Conservation (phyloP, 2,113 vertebrate species). For the Otis tarda region DNA sequence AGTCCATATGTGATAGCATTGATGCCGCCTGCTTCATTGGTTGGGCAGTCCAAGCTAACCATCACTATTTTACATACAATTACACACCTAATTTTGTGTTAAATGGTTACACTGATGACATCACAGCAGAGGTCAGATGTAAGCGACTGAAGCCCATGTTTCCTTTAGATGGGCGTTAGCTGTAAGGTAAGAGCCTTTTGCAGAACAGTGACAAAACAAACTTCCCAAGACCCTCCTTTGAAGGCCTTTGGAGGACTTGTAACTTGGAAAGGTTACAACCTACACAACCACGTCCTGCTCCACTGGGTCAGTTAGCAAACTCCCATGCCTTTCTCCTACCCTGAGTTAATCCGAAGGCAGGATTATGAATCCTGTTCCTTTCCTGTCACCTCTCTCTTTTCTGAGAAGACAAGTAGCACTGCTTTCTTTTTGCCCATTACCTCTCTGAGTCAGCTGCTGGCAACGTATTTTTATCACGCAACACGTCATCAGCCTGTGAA, state of each 20-base stretch:
- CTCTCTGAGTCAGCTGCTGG: not conserved
- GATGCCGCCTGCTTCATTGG: slow-evolving; percentile 68
- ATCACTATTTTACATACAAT: slow-evolving; percentile 78
- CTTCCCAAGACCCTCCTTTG: not conserved
- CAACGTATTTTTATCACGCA: not conserved
- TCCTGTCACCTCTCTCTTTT: not conserved
- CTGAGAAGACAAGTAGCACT: not conserved
- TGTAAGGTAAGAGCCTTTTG: not conserved
- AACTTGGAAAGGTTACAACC: not conserved
- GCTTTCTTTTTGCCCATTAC: not conserved
- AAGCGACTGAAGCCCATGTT: not conserved
- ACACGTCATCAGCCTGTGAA: not conserved
- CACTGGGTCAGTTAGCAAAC: not conserved
- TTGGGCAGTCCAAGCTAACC: slow-evolving; percentile 46
- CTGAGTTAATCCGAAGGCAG: not conserved
- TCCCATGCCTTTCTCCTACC: not conserved
- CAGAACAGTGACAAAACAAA: not conserved
- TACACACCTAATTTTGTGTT: slow-evolving; percentile 78
- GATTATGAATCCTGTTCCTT: not conserved
- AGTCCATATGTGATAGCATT: slow-evolving; percentile 62
- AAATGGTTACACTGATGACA: slow-evolving; percentile 75
- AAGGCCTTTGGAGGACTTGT: not conserved
- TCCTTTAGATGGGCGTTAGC: not conserved
- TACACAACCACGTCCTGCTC: fast-evolving
- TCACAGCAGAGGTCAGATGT: slow-evolving; percentile 61